These are phyloP conservation scores for Trachythela sp. DNA, from an alignment of 64 coral and sea anemone genomes.

Conservation along the genomic window DNA sequence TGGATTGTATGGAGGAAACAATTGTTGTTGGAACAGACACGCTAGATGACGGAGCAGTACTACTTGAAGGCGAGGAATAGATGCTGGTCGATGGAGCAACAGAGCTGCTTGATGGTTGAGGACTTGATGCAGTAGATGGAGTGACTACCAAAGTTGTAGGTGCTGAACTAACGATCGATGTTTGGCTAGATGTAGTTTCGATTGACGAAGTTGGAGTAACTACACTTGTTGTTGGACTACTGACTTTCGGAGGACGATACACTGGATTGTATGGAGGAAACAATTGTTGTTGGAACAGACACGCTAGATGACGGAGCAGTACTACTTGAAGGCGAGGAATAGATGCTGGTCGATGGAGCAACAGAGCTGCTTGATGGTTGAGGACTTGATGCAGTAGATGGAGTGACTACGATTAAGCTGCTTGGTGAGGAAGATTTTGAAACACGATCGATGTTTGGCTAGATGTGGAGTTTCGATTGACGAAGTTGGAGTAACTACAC, in stretches of 20 bases:
- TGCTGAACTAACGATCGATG: background rate
- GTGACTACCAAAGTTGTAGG: background rate
- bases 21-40: conserved; percentile 28
- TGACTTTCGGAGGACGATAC: no score
- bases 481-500: background rate
- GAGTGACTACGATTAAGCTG: no score
- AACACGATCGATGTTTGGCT: background rate
- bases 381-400: conserved; percentile 10
- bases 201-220: background rate
- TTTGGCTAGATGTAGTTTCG: background rate
- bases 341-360: no score
- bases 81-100: no score
- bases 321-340: no score
- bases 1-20: no score
- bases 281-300: conserved; percentile 7
- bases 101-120: conserved; percentile 33
- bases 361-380: conserved; percentile 26
- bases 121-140: conserved; percentile 16
- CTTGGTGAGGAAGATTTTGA: background rate
- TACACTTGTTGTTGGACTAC: background rate
- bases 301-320: background rate
- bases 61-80: no score
- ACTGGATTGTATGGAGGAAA: no score
- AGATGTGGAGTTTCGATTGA: no score
- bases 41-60: background rate